These are phyloP conservation scores for Dolichopus griseipennis DNA, from an alignment of 2,888 invertebrate species.

Conservation along the genomic window DNA sequence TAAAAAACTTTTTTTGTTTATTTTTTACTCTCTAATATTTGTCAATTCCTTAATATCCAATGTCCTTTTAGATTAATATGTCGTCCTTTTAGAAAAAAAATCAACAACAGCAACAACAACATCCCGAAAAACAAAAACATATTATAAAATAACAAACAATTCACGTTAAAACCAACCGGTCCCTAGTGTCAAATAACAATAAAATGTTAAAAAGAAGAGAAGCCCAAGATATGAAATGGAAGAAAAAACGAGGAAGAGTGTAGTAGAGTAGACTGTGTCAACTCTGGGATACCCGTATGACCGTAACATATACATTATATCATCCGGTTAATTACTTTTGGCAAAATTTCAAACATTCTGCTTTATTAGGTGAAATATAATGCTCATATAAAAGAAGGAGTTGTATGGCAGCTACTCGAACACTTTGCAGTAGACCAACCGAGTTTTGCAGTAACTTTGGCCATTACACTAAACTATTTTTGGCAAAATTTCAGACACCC, in stretches of 20 bases:
- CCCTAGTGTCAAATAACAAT: not conserved
- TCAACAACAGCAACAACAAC: not conserved
- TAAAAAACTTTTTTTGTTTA: not conserved
- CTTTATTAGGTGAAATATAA: no score
- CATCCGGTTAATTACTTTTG: no score
- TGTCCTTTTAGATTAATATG: slow-evolving; percentile 5
- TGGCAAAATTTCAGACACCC: no score
- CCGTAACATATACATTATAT: no score
- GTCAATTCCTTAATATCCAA: not conserved
- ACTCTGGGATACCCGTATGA: no score
- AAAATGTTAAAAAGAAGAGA: slow-evolving; percentile 5
- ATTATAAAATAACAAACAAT: not conserved
- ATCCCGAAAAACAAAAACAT: not conserved
- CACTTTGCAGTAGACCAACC: no score
- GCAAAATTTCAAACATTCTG: no score
- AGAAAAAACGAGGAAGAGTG: not conserved
- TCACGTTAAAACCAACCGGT: not conserved
- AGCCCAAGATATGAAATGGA: not conserved
- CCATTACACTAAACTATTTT: no score
- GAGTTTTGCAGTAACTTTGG: no score
- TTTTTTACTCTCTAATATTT: not conserved
- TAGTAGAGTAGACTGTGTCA: no score
- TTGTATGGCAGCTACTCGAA: no score
- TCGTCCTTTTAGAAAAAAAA: not conserved
- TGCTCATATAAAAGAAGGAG: no score